These are phyloP conservation scores for Sebastes hubbsi DNA, from an alignment of 2,797 vertebrate species.

Conservation along the genomic window DNA sequence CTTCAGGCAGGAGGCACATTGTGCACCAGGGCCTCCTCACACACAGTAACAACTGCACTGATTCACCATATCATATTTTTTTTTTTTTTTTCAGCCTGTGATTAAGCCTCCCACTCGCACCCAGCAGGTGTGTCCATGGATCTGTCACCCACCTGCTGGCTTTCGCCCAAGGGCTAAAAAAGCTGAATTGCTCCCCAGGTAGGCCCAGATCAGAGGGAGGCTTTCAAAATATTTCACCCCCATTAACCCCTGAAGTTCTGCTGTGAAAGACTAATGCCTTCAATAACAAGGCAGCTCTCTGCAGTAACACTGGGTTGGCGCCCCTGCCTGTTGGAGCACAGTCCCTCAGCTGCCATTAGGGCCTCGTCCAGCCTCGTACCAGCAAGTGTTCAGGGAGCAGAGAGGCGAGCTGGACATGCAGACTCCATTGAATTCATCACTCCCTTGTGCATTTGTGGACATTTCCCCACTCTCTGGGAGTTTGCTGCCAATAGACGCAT, in stretches of 20 bases:
- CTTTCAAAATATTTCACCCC: slow-evolving; percentile 26
- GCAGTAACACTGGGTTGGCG: not conserved
- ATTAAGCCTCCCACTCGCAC: slow-evolving; percentile 48
- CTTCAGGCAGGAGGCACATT: slow-evolving; percentile 28
- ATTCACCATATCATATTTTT: slow-evolving; percentile 33
- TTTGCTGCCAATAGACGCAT: slow-evolving; percentile 12
- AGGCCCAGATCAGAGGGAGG: slow-evolving; percentile 18
- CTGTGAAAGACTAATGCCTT: slow-evolving; percentile 35
- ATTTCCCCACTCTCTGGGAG: slow-evolving; percentile 3
- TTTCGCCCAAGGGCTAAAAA: slow-evolving; percentile 37
- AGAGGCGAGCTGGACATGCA: slow-evolving; percentile 13
- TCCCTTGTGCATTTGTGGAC: slow-evolving; percentile 16
- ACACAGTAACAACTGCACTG: slow-evolving; percentile 41
- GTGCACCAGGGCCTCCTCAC: slow-evolving; percentile 13
- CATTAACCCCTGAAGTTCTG: not conserved
- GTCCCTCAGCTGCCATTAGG: slow-evolving; percentile 39
- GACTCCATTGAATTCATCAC: slow-evolving; percentile 22
- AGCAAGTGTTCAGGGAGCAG: slow-evolving; percentile 8
- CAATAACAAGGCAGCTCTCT: slow-evolving; percentile 28
- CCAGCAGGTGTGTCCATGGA: slow-evolving; percentile 50
- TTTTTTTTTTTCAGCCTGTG: slow-evolving; percentile 13
- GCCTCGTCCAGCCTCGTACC: slow-evolving; percentile 2
- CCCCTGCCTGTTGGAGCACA: slow-evolving; percentile 1
- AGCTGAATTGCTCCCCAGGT: slow-evolving; percentile 27
- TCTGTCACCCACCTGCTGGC: slow-evolving; percentile 52